Evolutionary conservation across 2,888 invertebrate species (phyloP).

Genomic region (Chaitophorus viminalis): DNA sequence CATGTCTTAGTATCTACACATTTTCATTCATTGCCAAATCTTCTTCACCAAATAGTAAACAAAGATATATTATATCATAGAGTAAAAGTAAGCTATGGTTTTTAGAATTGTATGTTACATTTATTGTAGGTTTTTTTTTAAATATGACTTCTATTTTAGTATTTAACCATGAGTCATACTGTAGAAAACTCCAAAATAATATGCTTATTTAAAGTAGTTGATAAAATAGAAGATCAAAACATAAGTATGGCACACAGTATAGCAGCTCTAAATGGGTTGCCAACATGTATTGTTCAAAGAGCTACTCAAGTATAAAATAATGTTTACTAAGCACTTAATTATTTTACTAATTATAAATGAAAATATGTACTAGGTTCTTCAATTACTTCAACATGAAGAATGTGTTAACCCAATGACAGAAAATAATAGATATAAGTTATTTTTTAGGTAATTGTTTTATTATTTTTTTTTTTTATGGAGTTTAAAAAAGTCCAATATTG

Average conservation of each 20-base stretch:
- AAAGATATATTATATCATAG: conserved; percentile 66
- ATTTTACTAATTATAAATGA: background rate
- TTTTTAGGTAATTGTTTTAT: conserved; percentile 9
- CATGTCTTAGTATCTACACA: conserved; percentile 84
- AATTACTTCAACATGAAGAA: conserved; percentile 1
- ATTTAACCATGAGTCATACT: conserved; percentile 60
- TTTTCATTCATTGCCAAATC: conserved; percentile 74
- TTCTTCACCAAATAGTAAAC: conserved; percentile 71
- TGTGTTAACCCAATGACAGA: conserved; percentile 24
- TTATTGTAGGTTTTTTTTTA: background rate
- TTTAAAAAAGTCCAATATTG: too few relatives aligned
- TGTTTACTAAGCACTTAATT: background rate
- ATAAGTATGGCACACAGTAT: conserved; percentile 76
- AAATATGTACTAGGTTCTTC: conserved; percentile 30
- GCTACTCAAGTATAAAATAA: conserved; percentile 68
- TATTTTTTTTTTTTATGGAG: too few relatives aligned
- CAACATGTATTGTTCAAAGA: conserved; percentile 70
- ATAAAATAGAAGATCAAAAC: conserved; percentile 72
- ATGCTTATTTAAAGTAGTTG: conserved; percentile 75
- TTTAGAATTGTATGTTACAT: background rate
- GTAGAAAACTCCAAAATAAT: conserved; percentile 72
- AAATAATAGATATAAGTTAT: conserved; percentile 46
- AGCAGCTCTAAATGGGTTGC: conserved; percentile 73
- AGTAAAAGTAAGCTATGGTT: conserved; percentile 34
- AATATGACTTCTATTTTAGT: conserved; percentile 30